phyloP scores from a whole-genome alignment of 2,113 vertebrate genomes.

The Willisornis vidua region DNA sequence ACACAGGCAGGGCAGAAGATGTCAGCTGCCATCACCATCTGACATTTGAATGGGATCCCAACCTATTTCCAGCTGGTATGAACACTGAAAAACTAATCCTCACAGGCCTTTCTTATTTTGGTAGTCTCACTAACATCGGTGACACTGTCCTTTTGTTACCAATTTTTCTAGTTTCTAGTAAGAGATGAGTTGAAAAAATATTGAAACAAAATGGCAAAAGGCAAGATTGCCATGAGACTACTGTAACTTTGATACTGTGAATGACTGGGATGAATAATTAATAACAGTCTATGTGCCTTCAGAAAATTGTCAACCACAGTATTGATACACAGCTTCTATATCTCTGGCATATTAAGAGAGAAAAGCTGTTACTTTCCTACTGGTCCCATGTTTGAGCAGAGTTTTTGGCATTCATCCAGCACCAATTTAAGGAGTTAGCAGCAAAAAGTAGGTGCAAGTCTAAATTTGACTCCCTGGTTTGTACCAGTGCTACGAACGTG shows the following conservation, averaged over 20 bases:
- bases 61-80: background rate
- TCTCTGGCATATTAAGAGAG: background rate
- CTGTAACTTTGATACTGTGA: background rate
- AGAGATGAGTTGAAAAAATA: background rate
- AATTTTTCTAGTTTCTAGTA: background rate
- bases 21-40: background rate
- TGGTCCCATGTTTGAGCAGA: background rate
- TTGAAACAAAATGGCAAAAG: slow-evolving; percentile 29
- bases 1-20: background rate
- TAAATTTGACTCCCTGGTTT: background rate
- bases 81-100: background rate
- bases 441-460: background rate
- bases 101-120: background rate
- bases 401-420: background rate
- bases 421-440: background rate
- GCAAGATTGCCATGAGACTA: background rate
- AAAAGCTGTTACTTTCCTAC: background rate
- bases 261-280: background rate
- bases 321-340: background rate
- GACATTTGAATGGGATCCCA: background rate
- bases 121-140: background rate
- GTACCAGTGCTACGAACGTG: background rate
- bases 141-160: background rate
- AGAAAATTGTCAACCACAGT: background rate
- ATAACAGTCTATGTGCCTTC: background rate